These are phyloP conservation scores for Chionodraco myersi DNA, from an alignment of 2,113 vertebrate species.

Conservation along the genomic window DNA sequence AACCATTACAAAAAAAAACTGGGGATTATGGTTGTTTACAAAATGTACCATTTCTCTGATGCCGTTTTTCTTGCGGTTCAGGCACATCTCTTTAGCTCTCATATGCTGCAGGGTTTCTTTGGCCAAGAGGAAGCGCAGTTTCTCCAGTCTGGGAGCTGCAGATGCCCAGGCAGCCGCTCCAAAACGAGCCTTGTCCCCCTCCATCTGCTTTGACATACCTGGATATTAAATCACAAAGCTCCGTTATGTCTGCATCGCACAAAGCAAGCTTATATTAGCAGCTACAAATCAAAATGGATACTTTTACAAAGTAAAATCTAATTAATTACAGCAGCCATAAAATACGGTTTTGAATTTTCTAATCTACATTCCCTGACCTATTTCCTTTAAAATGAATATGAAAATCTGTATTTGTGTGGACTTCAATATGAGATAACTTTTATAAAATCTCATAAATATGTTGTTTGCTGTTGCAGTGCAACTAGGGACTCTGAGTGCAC, in stretches of 20 bases:
- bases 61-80: conserved; percentile 85
- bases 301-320: background rate
- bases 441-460: too few species aligned
- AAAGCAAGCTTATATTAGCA: background rate
- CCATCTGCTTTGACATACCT: conserved; percentile 96
- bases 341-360: background rate
- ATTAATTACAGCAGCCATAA: background rate
- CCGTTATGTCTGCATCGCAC: background rate
- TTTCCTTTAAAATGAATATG: background rate
- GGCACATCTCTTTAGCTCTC: conserved; percentile 91
- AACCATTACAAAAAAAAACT: background rate
- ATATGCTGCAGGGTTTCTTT: conserved; percentile 94
- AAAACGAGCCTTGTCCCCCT: conserved; percentile 88
- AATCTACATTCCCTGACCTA: background rate
- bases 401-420: background rate
- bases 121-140: conserved; percentile 88
- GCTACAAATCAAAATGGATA: background rate
- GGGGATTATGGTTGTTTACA: background rate
- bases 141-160: conserved; percentile 90
- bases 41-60: conserved; percentile 84
- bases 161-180: conserved; percentile 91
- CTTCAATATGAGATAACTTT: too few species aligned
- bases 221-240: conserved; percentile 17
- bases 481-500: background rate
- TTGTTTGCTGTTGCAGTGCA: background rate